A percentile compares a stretch with the other conserved stretches of the same genome.
phyloP scores from a whole-genome alignment of 2,797 vertebrate species.

The Oreochromis grahami region DNA sequence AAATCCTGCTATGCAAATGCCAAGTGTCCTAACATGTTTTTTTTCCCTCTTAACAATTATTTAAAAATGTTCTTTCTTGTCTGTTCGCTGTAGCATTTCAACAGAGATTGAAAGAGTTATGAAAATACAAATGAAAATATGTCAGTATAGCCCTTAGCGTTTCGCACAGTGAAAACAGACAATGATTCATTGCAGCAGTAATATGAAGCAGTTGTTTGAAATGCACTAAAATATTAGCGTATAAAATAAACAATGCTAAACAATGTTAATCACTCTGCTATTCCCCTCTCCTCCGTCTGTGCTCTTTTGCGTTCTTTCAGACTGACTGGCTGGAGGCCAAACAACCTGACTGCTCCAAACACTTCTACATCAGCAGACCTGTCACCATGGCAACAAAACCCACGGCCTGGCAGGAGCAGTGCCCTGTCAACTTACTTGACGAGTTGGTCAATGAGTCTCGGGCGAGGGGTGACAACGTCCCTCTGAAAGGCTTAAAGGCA shows the following conservation, averaged over 20 bases:
- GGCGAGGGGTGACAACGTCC: not conserved
- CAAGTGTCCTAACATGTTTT: not conserved
- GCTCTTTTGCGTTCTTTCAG: conserved; percentile 19
- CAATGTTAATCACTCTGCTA: conserved; percentile 16
- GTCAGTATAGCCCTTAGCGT: not conserved
- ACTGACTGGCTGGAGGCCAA: conserved; percentile 31
- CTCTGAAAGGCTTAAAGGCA: conserved; percentile 22
- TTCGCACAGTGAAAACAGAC: not conserved
- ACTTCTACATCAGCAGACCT: conserved; percentile 25
- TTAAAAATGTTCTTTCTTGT: not conserved
- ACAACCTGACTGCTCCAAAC: conserved; percentile 19
- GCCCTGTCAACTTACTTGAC: conserved; percentile 12
- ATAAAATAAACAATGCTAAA: conserved; percentile 14
- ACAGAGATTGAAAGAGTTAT: not conserved
- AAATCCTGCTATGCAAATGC: not conserved
- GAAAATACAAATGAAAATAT: not conserved
- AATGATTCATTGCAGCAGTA: not conserved
- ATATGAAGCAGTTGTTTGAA: not conserved
- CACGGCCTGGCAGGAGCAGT: conserved; percentile 23
- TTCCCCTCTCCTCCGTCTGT: not conserved
- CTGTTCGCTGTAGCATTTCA: not conserved
- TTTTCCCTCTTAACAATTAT: not conserved
- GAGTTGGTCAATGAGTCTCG: conserved; percentile 25
- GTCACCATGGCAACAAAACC: conserved; percentile 58
- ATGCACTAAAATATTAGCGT: not conserved